A percentile compares a stretch with the other conserved stretches of the same genome.
phyloP scores from a whole-genome alignment of 2,888 invertebrate species.

The Drosophila pegasa region DNA sequence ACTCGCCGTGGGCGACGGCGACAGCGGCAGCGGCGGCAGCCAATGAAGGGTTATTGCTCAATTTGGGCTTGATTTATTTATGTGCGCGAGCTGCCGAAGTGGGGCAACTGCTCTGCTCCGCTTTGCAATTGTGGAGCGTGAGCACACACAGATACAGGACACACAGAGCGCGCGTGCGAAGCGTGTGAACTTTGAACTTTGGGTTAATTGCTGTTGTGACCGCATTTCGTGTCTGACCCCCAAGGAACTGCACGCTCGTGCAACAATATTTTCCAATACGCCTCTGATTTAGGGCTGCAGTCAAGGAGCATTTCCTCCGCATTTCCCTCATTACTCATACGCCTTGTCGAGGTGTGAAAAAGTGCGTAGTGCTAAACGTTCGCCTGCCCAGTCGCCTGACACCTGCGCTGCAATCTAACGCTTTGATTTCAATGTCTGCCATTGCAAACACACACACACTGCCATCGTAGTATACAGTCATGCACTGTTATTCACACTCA shows the following conservation, averaged over 20 bases:
- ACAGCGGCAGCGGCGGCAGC: constrained; percentile 1
- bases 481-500: constrained; percentile 1
- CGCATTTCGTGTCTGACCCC: constrained; percentile 43
- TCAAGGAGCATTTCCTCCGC: neutral
- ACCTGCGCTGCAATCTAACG: constrained; percentile 35
- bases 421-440: constrained; percentile 34
- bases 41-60: constrained; percentile 20
- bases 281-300: neutral
- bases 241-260: constrained; percentile 12
- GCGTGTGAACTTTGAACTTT: constrained; percentile 82
- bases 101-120: constrained; percentile 59
- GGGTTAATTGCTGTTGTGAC: constrained; percentile 76
- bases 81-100: constrained; percentile 46
- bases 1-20: constrained; percentile 24
- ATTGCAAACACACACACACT: constrained; percentile 15
- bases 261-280: constrained; percentile 10
- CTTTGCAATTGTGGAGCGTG: constrained; percentile 17
- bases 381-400: constrained; percentile 7
- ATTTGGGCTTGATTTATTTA: constrained; percentile 54
- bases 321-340: constrained; percentile 4
- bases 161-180: constrained; percentile 28
- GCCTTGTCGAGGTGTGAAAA: constrained; percentile 1
- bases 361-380: constrained; percentile 10
- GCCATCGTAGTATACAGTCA: too few species aligned
- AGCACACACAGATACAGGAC: constrained; percentile 5